Base-by-base conservation (phyloP, 2,888 invertebrate genomes). In the Chrysina gloriosa region DNA sequence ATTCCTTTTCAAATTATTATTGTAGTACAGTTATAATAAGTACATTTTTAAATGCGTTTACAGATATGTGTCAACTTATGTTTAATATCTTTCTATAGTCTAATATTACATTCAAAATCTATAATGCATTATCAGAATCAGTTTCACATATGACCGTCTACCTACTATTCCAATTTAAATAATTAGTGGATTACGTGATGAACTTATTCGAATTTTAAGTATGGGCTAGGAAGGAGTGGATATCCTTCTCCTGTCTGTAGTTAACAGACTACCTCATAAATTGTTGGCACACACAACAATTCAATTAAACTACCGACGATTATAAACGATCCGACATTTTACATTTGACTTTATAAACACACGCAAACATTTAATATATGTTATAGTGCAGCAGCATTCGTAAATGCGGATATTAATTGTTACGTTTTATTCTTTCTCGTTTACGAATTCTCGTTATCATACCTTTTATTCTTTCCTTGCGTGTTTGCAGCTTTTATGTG, bases 261-360 rank as follows among this genome's bases (percentile, higher is more conserved):
- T 50, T 29, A 50, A 50, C 45, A 21, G 45, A n/a, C 45, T 14
- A 27, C n/a, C n/a, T 29, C 50, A 29, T 50, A 50, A 25, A 50
- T 50, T 50, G 29, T 50, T 14, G 50, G 27, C 29, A 16, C 29
- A 50, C 27, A 50, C 27, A 50, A 50, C 50, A 64, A 64, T 64
- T 64, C 50, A 64, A 64, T 64, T 64, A 64, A 64, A 64, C 29
- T 45, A 31, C 27, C 64, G 11, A 31, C 36, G 14, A 64, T 50
- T 50, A 50, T 64, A 64, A 64, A 64, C 48, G 48, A 64, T 50
- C 36, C 47, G 31, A 39, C 31, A 29, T 64, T 64, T 64, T 34
- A 64, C 50, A 64, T 64, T 48, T 64, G 23, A 27, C 50, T 48
- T 50, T 34, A 64, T 50, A 50, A 48, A 25, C 34, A 34, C 64